These are phyloP conservation scores for Prenolepis imparis DNA, from an alignment of 2,888 invertebrate species.

Conservation along the genomic window DNA sequence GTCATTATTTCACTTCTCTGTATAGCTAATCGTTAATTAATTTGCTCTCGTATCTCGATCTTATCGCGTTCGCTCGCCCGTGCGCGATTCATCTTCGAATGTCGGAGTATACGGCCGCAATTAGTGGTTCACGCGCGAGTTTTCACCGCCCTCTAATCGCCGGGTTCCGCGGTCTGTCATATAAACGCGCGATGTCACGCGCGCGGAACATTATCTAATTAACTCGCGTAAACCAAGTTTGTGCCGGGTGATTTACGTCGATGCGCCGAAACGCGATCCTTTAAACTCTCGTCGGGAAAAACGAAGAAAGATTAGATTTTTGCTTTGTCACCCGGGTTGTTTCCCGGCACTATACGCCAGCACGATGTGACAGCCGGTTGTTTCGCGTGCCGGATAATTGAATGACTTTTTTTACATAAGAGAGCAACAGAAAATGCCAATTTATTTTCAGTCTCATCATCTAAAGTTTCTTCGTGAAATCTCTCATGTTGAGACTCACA, in stretches of 20 bases:
- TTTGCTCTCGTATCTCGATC: background rate
- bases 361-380: slow-evolving; percentile 4
- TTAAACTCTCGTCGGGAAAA: slow-evolving; percentile 50
- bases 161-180: slow-evolving; percentile 26
- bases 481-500: background rate
- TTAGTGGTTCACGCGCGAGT: slow-evolving; percentile 13
- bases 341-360: slow-evolving; percentile 28
- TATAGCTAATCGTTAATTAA: background rate
- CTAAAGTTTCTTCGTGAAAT: background rate
- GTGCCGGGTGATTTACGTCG: slow-evolving; percentile 56
- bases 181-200: slow-evolving; percentile 44
- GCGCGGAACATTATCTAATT: slow-evolving; percentile 60
- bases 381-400: slow-evolving; percentile 45
- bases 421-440: background rate
- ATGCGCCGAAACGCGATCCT: slow-evolving; percentile 49
- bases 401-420: background rate
- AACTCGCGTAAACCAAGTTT: slow-evolving; percentile 56
- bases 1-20: background rate
- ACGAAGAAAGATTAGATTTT: slow-evolving; percentile 60
- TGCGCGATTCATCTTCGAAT: slow-evolving; percentile 27
- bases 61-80: background rate
- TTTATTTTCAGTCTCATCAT: background rate
- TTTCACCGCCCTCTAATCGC: slow-evolving; percentile 31
- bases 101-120: background rate
- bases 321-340: slow-evolving; percentile 44